These are phyloP conservation scores for Hydrophis major DNA, from an alignment of 2,797 vertebrate species.

Conservation along the genomic window DNA sequence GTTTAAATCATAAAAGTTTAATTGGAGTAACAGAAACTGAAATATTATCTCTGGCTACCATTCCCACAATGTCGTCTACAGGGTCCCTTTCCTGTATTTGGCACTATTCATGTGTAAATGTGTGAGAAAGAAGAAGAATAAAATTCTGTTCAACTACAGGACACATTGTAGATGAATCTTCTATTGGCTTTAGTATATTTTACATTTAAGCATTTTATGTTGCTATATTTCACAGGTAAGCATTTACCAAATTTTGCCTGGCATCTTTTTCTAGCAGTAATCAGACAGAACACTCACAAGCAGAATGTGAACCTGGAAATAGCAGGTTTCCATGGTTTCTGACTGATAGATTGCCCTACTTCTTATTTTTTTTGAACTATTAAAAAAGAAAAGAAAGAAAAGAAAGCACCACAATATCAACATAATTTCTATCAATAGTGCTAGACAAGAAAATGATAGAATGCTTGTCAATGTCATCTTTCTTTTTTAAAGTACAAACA, in stretches of 20 bases:
- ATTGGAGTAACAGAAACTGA: conserved; percentile 43
- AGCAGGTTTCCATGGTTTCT: background rate
- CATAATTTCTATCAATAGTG: background rate
- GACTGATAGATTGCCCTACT: background rate
- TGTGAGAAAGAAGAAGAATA: background rate
- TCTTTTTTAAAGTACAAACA: background rate
- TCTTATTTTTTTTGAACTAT: background rate
- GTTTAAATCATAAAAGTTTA: conserved; percentile 54
- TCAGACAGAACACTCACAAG: background rate
- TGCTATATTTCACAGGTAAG: background rate
- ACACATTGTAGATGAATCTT: background rate
- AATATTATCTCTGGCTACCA: conserved; percentile 45
- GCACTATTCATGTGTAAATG: background rate
- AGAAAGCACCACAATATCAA: background rate
- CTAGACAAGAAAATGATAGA: background rate
- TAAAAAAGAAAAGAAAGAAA: background rate
- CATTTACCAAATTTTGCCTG: background rate
- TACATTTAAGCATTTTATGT: background rate
- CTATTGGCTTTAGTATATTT: background rate
- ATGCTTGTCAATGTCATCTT: background rate
- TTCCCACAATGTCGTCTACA: conserved; percentile 34
- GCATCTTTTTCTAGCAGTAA: background rate
- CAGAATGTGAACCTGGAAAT: background rate
- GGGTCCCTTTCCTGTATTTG: conserved; percentile 3
- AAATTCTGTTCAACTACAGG: background rate